phyloP scores from a whole-genome alignment of 2,113 vertebrate genomes.

The Furnarius figulus region DNA sequence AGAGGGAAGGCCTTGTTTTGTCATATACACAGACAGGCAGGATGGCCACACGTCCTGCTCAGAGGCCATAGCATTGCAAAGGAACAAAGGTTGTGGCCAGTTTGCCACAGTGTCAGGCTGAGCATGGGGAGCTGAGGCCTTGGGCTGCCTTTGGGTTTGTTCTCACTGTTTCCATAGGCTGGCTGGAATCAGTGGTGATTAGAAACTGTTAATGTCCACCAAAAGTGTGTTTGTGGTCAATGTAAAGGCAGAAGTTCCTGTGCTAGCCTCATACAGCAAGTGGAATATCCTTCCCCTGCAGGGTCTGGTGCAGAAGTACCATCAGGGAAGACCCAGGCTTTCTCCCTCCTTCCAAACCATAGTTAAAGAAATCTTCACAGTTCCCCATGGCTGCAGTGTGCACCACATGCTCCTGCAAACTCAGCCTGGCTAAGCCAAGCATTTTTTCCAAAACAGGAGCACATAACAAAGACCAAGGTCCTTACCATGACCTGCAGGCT shows the following conservation, averaged over 20 bases:
- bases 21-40: neutral
- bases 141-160: neutral
- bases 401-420: neutral
- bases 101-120: neutral
- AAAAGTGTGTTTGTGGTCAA: neutral
- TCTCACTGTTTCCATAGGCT: neutral
- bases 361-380: neutral
- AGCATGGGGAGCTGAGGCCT: neutral
- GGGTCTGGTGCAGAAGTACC: neutral
- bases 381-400: neutral
- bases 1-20: neutral
- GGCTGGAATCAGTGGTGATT: neutral
- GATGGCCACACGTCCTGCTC: neutral
- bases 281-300: neutral
- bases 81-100: neutral
- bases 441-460: neutral
- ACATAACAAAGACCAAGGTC: neutral
- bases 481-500: neutral
- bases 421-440: neutral
- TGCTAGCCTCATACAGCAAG: neutral
- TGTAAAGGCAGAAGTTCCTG: neutral
- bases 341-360: neutral
- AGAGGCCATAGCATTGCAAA: neutral
- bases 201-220: neutral
- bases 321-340: neutral